A percentile compares a stretch with the other conserved stretches of the same genome.
Conservation (phyloP, 2,888 invertebrate genomes). For the Thymelicus lineola region DNA sequence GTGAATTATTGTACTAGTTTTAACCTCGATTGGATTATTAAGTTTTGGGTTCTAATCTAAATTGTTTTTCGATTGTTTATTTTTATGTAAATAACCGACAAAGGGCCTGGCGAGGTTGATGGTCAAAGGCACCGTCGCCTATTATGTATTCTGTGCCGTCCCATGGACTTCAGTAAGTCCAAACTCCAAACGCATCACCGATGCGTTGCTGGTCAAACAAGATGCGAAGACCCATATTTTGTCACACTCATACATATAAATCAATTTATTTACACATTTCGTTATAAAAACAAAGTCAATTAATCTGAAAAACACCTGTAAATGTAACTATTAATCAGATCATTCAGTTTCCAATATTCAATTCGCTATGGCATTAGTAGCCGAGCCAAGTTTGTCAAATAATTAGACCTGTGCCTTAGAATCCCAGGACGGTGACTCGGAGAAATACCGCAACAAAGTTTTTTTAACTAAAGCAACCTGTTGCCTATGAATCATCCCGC, state of each 20-base stretch:
- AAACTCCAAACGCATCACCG: too few relatives aligned
- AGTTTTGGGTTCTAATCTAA: neutral
- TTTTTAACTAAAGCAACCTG: constrained; percentile 70
- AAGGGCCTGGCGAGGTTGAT: neutral
- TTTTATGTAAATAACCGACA: neutral
- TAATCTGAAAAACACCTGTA: neutral
- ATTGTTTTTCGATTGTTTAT: too few relatives aligned
- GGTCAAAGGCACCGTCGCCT: too few relatives aligned
- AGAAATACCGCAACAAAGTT: constrained; percentile 75
- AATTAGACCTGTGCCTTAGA: constrained; percentile 60
- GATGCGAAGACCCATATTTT: too few relatives aligned
- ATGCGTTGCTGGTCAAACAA: too few relatives aligned
- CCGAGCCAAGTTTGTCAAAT: constrained; percentile 42
- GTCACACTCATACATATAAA: too few relatives aligned
- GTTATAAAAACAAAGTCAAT: too few relatives aligned
- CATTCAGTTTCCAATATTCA: neutral
- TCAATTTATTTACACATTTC: too few relatives aligned
- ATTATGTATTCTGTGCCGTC: too few relatives aligned
- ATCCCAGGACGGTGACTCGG: constrained; percentile 65
- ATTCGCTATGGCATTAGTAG: neutral
- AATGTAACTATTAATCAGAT: neutral
- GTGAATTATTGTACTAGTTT: neutral
- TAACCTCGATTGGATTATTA: neutral
- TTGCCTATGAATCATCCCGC: constrained; percentile 71
- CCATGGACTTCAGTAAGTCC: too few relatives aligned